Percentiles rank a stretch among this genome's conserved stretches.
Conservation (phyloP, 1,140 invertebrate genomes). For the Portunus trituberculatus region DNA sequence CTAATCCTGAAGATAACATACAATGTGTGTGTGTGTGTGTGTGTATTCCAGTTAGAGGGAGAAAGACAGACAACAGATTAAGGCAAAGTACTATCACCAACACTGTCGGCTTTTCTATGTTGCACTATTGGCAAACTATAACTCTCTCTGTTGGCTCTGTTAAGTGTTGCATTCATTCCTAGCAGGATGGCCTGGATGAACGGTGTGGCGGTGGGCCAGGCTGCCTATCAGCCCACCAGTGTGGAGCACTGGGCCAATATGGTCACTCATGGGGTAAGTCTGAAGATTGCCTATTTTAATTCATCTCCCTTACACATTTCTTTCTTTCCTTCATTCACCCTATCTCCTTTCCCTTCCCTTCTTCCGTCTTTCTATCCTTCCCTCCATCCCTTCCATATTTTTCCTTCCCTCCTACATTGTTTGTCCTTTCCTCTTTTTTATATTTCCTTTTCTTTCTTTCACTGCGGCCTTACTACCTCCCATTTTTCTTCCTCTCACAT, state of each 20-base stretch:
- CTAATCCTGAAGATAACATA: too few species aligned
- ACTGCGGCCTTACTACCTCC: too few species aligned
- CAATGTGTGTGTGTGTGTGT: too few species aligned
- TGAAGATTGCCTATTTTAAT: neutral
- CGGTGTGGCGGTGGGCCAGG: constrained; percentile 83
- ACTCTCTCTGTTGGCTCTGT: neutral
- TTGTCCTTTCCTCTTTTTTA: too few species aligned
- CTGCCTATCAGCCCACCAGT: constrained; percentile 87
- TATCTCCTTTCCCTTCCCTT: too few species aligned
- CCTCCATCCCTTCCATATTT: too few species aligned
- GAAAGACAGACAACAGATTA: neutral
- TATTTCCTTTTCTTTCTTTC: too few species aligned
- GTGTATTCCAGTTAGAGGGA: neutral
- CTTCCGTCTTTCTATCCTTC: too few species aligned
- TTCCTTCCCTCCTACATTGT: too few species aligned
- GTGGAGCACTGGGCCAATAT: constrained; percentile 95
- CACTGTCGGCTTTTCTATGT: neutral
- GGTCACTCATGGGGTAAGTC: constrained; percentile 89
- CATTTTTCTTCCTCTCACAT: too few species aligned
- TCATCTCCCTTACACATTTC: neutral
- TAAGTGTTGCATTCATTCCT: neutral
- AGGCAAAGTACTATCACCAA: neutral
- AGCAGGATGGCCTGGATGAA: constrained; percentile 87
- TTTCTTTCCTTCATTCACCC: too few species aligned
- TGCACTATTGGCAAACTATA: neutral